Evolutionary conservation across 2,888 invertebrate genomes (phyloP).

Genomic region (Euphydryas editha): DNA sequence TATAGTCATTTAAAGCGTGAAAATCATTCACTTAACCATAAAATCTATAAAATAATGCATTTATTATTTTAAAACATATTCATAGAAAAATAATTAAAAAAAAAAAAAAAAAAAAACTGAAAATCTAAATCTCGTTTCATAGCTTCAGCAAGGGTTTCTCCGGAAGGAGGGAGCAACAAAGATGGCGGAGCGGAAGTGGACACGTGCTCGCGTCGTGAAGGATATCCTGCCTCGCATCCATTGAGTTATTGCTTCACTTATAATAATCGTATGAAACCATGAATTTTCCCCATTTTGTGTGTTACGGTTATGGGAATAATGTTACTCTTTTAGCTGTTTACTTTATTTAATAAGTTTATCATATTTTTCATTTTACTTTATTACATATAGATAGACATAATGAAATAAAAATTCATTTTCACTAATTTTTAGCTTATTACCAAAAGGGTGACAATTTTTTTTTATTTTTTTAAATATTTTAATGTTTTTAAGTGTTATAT

Average conservation of each 20-base stretch:
- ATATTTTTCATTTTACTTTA: neutral
- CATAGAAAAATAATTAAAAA: too few relatives aligned
- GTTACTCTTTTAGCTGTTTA: slow-evolving; percentile 17
- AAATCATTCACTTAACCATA: too few relatives aligned
- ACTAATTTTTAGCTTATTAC: too few relatives aligned
- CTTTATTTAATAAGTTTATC: neutral
- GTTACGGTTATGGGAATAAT: slow-evolving; percentile 30
- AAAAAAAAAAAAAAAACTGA: neutral
- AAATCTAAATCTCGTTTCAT: slow-evolving; percentile 47
- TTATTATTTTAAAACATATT: too few relatives aligned
- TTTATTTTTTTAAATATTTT: too few relatives aligned
- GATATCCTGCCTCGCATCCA: slow-evolving; percentile 74
- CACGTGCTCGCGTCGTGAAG: slow-evolving; percentile 77
- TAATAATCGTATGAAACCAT: slow-evolving; percentile 54
- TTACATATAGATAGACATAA: too few relatives aligned
- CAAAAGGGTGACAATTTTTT: too few relatives aligned
- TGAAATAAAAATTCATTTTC: too few relatives aligned
- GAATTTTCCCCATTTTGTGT: slow-evolving; percentile 38
- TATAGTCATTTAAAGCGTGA: too few relatives aligned
- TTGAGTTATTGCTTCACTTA: slow-evolving; percentile 74
- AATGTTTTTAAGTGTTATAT: too few relatives aligned
- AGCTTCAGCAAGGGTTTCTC: slow-evolving; percentile 74
- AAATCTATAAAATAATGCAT: too few relatives aligned
- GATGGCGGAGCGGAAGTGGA: slow-evolving; percentile 80
- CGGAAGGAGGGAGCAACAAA: slow-evolving; percentile 74